phyloP scores from a whole-genome alignment of 2,797 vertebrate genomes.

The Euthynnus affinis region DNA sequence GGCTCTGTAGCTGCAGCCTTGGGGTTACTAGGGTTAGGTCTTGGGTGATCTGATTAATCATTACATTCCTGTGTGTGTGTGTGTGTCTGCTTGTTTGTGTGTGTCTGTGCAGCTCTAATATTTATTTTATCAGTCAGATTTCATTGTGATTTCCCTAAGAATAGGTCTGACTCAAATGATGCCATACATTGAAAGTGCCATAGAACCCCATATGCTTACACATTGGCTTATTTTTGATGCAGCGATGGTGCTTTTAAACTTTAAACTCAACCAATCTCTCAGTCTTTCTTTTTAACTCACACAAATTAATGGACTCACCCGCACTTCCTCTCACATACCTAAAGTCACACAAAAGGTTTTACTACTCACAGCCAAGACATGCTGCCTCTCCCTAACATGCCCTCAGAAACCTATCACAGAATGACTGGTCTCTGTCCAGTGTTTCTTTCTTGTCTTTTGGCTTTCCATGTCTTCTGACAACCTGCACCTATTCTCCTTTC shows the following conservation, averaged over 20 bases:
- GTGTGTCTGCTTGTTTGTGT: conserved; percentile 10
- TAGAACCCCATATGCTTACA: conserved; percentile 14
- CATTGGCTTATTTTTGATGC: conserved; percentile 18
- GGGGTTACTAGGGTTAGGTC: conserved; percentile 67
- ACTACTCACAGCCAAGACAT: conserved; percentile 7
- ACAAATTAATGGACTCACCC: conserved; percentile 11
- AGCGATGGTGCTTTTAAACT: conserved; percentile 35
- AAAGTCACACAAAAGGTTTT: conserved; percentile 16
- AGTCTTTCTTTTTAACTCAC: conserved; percentile 7
- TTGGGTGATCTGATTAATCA: conserved; percentile 75
- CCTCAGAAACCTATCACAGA: conserved; percentile 42
- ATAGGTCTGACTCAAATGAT: conserved; percentile 56
- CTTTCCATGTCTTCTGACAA: conserved; percentile 58
- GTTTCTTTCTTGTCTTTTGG: conserved; percentile 50
- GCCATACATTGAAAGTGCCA: conserved; percentile 26
- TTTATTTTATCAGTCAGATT: conserved; percentile 56
- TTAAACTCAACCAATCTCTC: conserved; percentile 17
- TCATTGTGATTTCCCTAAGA: conserved; percentile 56
- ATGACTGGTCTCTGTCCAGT: conserved; percentile 37
- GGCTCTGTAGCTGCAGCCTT: conserved; percentile 49
- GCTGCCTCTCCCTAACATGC: conserved; percentile 11
- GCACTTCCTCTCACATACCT: conserved; percentile 1
- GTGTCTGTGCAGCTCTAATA: conserved; percentile 38
- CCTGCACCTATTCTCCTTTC: conserved; percentile 58
- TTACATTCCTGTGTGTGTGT: conserved; percentile 49